Evolutionary conservation across 2,113 vertebrate species (phyloP), one percentile per base, ranked within the genome.

Genomic region (Chunga burmeisteri): DNA sequence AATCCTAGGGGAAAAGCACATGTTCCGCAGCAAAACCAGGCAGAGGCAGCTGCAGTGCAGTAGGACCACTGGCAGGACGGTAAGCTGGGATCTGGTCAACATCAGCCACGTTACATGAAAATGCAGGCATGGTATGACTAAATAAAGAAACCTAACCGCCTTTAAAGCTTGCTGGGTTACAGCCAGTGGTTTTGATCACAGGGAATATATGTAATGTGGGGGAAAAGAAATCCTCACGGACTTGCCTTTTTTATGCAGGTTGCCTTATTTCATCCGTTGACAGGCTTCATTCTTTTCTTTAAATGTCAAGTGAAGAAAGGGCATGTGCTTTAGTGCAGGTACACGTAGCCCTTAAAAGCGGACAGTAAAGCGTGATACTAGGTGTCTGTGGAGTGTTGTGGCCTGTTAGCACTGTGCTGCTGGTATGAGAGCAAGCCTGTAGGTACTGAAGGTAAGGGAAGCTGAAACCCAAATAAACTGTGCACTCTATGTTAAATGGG

Each of bases 221-320:
- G 14, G 7, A 6, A 78, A 53, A 74, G 4, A 90, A 55, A 53
- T 85, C 13, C 16, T n/a, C 29, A 36, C 8, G 1, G 26, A 16
- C 9, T 77, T 73, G 13, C 36, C 44, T 46, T 88, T 82, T 91
- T 87, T 30, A 22, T 56, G 13, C 10, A 49, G 20, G 7, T 71
- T 70, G 62, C n/a, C 40, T 80, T 71, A 25, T 42, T 81, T 80
- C 20, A 59, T 74, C 47, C 4, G 3, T 47, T 74, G n/a, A 26
- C 47, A 81, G n/a, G 36, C 8, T 84, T 91, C 16, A 36, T 91
- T 90, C 26, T 71, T 80, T 44, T 70, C 50, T 90, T n/a, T 55
- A 95, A 65, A 86, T 65, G 36, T 62, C 55, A 85, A 40, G 29
- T 40, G 80, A 91, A 72, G 61, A 86, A 88, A 34, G 29, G 36